phyloP scores from a whole-genome alignment of 1,140 invertebrate species.

The Schlechtendalia chinensis region DNA sequence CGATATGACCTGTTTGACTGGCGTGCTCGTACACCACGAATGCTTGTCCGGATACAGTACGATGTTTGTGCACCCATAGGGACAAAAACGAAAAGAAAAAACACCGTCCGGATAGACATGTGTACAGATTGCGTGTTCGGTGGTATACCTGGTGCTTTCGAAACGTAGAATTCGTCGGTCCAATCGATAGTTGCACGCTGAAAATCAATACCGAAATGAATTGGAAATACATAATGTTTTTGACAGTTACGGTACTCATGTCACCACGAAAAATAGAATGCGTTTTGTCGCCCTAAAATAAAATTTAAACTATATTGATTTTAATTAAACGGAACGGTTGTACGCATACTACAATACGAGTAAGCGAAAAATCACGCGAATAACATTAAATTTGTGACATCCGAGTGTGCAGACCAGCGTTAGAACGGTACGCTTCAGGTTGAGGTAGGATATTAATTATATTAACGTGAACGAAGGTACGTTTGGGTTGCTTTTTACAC shows the following conservation, averaged over 20 bases:
- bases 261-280: no score
- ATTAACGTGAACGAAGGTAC: not conserved
- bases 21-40: slow-evolving; percentile 69
- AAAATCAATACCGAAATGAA: not conserved
- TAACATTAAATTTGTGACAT: no score
- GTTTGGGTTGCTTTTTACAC: no score
- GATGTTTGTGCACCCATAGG: slow-evolving; percentile 69
- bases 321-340: no score
- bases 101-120: not conserved
- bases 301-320: no score
- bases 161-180: not conserved
- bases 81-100: slow-evolving; percentile 47
- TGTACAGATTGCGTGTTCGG: not conserved
- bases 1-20: slow-evolving; percentile 66
- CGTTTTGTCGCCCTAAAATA: not conserved
- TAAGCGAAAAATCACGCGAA: no score
- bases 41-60: slow-evolving; percentile 68
- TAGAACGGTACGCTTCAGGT: not conserved
- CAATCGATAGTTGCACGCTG: not conserved
- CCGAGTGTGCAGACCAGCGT: no score
- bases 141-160: slow-evolving; percentile 5
- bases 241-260: not conserved
- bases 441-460: slow-evolving; percentile 14
- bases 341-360: no score
- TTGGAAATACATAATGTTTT: not conserved